phyloP scores from a whole-genome alignment of 2,888 invertebrate genomes.

The Zaprionus obscuricornis region DNA sequence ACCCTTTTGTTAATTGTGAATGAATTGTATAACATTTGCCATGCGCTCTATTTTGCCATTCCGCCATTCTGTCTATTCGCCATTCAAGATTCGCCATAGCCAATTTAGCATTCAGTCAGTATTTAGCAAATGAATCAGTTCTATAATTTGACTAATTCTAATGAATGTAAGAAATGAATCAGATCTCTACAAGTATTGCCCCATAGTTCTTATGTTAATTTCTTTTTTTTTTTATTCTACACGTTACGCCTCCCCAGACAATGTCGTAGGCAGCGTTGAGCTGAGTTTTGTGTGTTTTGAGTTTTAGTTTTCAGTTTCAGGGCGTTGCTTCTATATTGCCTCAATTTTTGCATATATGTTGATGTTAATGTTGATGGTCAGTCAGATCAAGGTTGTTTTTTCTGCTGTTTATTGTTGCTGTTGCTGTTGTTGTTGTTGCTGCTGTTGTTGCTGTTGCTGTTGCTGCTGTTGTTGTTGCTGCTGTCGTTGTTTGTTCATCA shows the following conservation, averaged over 20 bases:
- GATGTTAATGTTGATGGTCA: constrained; percentile 34
- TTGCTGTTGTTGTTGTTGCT: too few relatives aligned
- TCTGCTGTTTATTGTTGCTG: constrained; percentile 37
- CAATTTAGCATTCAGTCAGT: constrained; percentile 20
- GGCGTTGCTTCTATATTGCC: constrained; percentile 35
- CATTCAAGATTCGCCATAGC: constrained; percentile 11
- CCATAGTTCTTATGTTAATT: constrained; percentile 69
- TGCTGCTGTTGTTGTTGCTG: constrained; percentile 54
- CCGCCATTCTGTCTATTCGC: constrained; percentile 20
- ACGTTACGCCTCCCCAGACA: constrained; percentile 54
- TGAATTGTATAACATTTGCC: constrained; percentile 45
- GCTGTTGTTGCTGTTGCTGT: constrained; percentile 47
- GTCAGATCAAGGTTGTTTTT: constrained; percentile 55
- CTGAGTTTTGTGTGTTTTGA: constrained; percentile 13
- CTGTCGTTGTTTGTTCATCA: constrained; percentile 72
- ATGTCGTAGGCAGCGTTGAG: constrained; percentile 52
- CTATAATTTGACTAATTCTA: constrained; percentile 77
- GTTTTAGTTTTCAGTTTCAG: constrained; percentile 19
- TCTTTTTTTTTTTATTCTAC: constrained; percentile 28
- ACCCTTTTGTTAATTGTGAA: constrained; percentile 53
- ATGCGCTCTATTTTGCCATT: too few relatives aligned
- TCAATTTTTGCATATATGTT: constrained; percentile 45
- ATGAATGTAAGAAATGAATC: constrained; percentile 65
- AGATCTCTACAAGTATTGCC: too few relatives aligned
- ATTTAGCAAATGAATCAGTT: constrained; percentile 65